Evolutionary conservation across 1,140 invertebrate genomes (phyloP), one percentile per base, ranked within the genome.

Genomic region (Drosophila micromelanica): DNA sequence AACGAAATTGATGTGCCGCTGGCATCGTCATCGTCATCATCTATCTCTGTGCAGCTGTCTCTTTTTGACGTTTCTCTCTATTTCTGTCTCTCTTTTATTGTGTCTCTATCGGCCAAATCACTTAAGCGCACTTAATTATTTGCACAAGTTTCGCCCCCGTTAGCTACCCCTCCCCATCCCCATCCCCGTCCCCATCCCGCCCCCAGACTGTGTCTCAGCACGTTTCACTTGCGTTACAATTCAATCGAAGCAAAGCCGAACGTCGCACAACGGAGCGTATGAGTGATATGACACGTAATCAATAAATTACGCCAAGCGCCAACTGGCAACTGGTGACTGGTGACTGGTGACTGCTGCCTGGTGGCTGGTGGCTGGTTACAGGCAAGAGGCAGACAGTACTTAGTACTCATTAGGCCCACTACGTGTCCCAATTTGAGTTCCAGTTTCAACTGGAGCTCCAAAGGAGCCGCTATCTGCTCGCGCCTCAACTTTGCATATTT

Each of bases 101-200:
- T 68, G 72, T 84, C 75, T 64, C 62, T 60, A 67, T 79, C 73
- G 65, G 61, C 69, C 79, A 89, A 89, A 87, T 87, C 82, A 89
- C 82, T 87, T 87, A 87, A 87, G 82, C 84, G 84, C 84, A 87
- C 82, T 89, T 87, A 87, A 87, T 87, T 87, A 87, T 87, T 87
- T 89, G 82, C 84, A 79, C 78, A 82, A 87, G 82, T 87, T 89
- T 78, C 67, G 82, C 35, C 35, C 30, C 38, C 17, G 11, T 27
- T 43, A 40, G 54, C 52, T 37, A 30, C 12, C 38, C 27, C 56
- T n/a, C 3, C 2, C 12, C 12, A n/a, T n/a, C n/a, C n/a, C n/a
- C n/a, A n/a, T n/a, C n/a, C n/a, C n/a, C n/a, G n/a, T n/a, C n/a
- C n/a, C n/a, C n/a, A n/a, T n/a, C 13, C 27, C 23, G 1, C n/a